phyloP scores from a whole-genome alignment of 2,888 invertebrate genomes.

The Tachina lurida region DNA sequence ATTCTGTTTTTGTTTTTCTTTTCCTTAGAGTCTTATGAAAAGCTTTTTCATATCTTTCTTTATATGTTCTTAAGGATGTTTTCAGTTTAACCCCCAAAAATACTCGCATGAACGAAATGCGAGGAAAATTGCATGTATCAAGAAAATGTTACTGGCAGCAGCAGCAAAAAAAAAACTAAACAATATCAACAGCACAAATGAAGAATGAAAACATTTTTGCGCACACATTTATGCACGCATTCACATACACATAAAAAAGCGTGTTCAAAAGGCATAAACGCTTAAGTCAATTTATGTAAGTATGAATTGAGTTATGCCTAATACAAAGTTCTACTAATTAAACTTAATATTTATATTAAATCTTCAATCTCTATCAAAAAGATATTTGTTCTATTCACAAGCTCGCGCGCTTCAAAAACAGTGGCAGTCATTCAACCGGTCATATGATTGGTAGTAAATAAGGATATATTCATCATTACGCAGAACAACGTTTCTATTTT shows the following conservation, averaged over 20 bases:
- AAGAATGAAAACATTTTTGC: slow-evolving; percentile 23
- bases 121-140: slow-evolving; percentile 33
- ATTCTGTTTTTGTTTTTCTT: slow-evolving; percentile 33
- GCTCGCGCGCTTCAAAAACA: too few relatives aligned
- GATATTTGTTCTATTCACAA: too few relatives aligned
- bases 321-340: too few relatives aligned
- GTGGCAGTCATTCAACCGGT: too few relatives aligned
- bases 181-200: slow-evolving; percentile 25
- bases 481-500: too few relatives aligned
- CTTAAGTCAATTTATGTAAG: too few relatives aligned
- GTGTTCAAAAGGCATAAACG: too few relatives aligned
- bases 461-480: too few relatives aligned
- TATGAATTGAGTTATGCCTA: too few relatives aligned
- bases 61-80: slow-evolving; percentile 14
- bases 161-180: not conserved
- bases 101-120: not conserved
- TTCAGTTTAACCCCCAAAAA: slow-evolving; percentile 9
- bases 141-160: not conserved
- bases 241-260: not conserved
- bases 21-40: not conserved
- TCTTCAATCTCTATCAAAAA: too few relatives aligned
- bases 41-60: not conserved
- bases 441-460: too few relatives aligned
- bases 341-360: too few relatives aligned
- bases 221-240: not conserved